Evolutionary conservation across 1,140 invertebrate species (phyloP), one percentile per base, ranked within the genome.

Genomic region (Temnothorax curvispinosus): DNA sequence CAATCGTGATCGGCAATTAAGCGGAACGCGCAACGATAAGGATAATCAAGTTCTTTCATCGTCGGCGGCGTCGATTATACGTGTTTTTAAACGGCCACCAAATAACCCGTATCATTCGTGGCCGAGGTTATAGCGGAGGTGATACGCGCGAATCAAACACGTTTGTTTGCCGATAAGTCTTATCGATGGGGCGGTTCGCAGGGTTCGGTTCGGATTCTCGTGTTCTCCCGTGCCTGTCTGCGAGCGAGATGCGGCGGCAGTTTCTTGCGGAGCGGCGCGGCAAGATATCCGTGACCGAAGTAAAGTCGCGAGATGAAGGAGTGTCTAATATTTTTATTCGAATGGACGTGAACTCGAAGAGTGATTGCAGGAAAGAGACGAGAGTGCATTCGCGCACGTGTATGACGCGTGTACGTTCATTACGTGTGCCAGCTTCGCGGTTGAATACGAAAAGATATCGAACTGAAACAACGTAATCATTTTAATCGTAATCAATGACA

Each of bases 111-210:
- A 74, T 74, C 56, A 74, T 27, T 60, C 54, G 54, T 38, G 13
- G 8, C 41, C 56, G 80, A 62, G 54, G 80, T 84, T 75, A 75
- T 38, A 58, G 54, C 67, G 69, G 27, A 27, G 50, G 32, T 21
- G 80, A 84, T 74, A 84, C 32, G 80, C 62, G 60, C 60, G 35
- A 81, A 67, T 82, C 32, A 35, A 44, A 72, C 13, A 44, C 44
- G 69, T 32, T 60, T 38, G 69, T 50, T 75, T 50, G 15, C 35
- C 64, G 80, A 84, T 84, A 84, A 84, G 67, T 84, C 54, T 84
- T 84, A 84, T 84, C 80, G 69, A 84, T 62, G 69, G 80, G 80
- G 80, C 80, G 65, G 80, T 84, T 75, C 71, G 54, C 54, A 44
- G 44, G 41, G 41, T 84, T 74, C 44, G 27, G 38, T 56, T 60